Evolutionary conservation across 2,888 invertebrate species (phyloP).

Genomic region (Ellobium chinense): DNA sequence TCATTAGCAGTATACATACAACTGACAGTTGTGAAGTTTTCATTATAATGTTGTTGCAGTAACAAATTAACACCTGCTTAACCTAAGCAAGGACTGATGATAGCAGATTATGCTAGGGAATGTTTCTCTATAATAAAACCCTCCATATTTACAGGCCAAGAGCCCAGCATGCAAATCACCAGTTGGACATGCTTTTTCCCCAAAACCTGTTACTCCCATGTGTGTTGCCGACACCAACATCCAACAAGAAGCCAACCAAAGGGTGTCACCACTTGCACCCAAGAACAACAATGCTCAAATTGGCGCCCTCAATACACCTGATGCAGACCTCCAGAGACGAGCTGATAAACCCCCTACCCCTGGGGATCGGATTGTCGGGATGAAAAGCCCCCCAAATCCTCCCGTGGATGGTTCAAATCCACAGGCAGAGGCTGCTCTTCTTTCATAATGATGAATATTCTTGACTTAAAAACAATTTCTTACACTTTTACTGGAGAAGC

Average conservation of each 20-base stretch:
- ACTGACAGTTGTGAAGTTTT: neutral
- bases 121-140: neutral
- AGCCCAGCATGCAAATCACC: conserved; percentile 40
- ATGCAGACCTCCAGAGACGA: conserved; percentile 18
- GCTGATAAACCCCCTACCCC: conserved; percentile 22
- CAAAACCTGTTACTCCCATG: conserved; percentile 44
- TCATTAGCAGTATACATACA: no score
- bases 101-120: neutral
- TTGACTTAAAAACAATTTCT: no score
- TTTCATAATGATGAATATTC: neutral
- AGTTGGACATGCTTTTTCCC: conserved; percentile 31
- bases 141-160: conserved; percentile 8
- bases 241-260: neutral
- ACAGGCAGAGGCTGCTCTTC: conserved; percentile 18
- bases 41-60: neutral
- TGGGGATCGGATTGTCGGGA: neutral
- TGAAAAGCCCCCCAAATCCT: neutral
- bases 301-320: conserved; percentile 20
- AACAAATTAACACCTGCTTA: no score
- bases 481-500: no score
- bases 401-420: conserved; percentile 6
- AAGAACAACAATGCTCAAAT: neutral
- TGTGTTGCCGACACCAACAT: neutral
- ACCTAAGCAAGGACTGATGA: neutral
- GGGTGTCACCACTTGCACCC: conserved; percentile 8